Evolutionary conservation across 1,140 invertebrate species (phyloP).

Genomic region (Hylaeus anthracinus): DNA sequence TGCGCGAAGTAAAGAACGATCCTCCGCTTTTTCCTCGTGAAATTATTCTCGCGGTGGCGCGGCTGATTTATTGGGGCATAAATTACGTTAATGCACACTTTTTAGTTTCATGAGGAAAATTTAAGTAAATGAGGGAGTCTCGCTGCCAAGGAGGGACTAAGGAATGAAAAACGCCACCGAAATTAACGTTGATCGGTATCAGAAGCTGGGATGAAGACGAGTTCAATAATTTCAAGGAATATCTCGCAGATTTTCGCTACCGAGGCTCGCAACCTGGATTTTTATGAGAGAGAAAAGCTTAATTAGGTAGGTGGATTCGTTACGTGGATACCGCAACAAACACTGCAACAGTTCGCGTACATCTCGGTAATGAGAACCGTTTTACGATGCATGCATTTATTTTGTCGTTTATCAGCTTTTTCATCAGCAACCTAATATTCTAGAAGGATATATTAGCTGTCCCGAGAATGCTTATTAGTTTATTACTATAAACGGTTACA

Average conservation of each 20-base stretch:
- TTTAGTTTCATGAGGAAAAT: constrained; percentile 54
- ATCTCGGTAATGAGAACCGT: no score
- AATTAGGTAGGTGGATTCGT: no score
- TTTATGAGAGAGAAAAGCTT: no score
- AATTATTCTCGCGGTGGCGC: constrained; percentile 47
- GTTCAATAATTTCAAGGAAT: not conserved
- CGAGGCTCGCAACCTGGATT: no score
- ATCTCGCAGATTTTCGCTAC: no score
- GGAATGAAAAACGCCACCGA: constrained; percentile 7
- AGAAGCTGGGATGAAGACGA: not conserved
- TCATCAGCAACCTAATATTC: not conserved
- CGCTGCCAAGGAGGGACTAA: not conserved
- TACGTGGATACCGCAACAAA: no score
- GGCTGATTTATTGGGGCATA: constrained; percentile 59
- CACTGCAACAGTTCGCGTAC: no score
- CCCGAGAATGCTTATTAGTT: no score
- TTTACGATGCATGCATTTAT: no score
- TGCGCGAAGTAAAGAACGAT: constrained; percentile 30
- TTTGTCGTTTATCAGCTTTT: no score
- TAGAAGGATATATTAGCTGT: no score
- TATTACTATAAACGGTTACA: no score
- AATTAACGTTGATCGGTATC: constrained; percentile 15
- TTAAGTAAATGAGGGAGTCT: constrained; percentile 49
- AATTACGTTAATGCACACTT: constrained; percentile 61
- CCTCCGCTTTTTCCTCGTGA: constrained; percentile 21